Percentiles rank a stretch among this genome's conserved stretches.
phyloP scores from a whole-genome alignment of 2,888 invertebrate species.

The Caenorhabditis virilis region DNA sequence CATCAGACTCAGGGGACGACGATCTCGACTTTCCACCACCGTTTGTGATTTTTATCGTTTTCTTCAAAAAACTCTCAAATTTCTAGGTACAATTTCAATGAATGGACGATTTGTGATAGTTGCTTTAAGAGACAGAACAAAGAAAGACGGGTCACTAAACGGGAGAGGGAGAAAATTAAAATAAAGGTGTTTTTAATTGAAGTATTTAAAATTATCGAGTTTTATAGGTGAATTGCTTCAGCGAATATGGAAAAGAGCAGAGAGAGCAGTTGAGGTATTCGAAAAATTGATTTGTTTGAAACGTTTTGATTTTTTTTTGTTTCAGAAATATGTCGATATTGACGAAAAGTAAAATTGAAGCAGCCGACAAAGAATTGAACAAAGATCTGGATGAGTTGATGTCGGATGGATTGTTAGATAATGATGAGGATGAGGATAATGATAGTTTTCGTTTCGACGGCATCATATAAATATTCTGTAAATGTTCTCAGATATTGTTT shows the following conservation, averaged over 20 bases:
- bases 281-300: no score
- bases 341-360: conserved; percentile 27
- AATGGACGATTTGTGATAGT: conserved; percentile 2
- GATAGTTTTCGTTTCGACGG: no score
- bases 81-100: conserved; percentile 10
- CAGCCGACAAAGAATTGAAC: conserved; percentile 11
- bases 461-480: no score
- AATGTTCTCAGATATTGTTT: not conserved
- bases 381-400: conserved; percentile 8
- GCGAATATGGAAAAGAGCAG: conserved; percentile 11
- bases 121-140: conserved; percentile 7
- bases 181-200: not conserved
- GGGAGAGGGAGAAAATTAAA: conserved; percentile 1
- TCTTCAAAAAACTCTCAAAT: no score
- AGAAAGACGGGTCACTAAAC: conserved; percentile 4
- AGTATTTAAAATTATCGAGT: not conserved
- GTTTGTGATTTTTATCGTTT: not conserved
- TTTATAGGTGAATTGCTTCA: conserved; percentile 6
- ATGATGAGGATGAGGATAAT: not conserved
- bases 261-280: no score
- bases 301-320: not conserved
- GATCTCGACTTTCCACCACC: not conserved
- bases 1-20: conserved; percentile 14
- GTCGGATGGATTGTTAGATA: not conserved
- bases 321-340: conserved; percentile 20